Percentiles rank a stretch among this genome's conserved stretches.
phyloP scores from a whole-genome alignment of 2,888 invertebrate species.

The Morinoia aosen region DNA sequence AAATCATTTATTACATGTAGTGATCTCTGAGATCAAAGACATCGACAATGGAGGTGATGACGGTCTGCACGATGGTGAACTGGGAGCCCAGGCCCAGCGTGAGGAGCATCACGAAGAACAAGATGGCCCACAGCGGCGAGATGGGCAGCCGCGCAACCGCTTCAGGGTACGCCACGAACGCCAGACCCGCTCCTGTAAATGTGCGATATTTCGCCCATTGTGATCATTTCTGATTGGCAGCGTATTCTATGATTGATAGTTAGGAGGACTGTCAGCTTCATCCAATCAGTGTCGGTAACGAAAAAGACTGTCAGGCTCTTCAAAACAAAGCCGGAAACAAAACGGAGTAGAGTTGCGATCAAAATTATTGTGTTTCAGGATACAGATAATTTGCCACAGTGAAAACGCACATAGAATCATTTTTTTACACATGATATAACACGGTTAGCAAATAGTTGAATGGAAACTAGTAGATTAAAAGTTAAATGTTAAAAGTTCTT shows the following conservation, averaged over 20 bases:
- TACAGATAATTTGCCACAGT: too few species aligned
- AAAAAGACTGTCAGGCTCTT: too few species aligned
- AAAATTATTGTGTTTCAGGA: too few species aligned
- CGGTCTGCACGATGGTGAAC: slow-evolving; percentile 75
- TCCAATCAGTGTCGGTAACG: neutral
- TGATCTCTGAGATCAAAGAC: slow-evolving; percentile 72
- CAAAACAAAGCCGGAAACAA: too few species aligned
- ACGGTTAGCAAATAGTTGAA: too few species aligned
- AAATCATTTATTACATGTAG: slow-evolving; percentile 69
- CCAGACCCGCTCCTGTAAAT: slow-evolving; percentile 77
- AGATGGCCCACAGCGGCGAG: slow-evolving; percentile 85
- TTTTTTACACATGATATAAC: too few species aligned
- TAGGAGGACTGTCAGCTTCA: too few species aligned
- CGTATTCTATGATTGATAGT: neutral
- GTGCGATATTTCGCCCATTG: neutral
- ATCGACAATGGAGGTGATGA: slow-evolving; percentile 75
- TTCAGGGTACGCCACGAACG: slow-evolving; percentile 90
- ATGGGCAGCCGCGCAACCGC: slow-evolving; percentile 83
- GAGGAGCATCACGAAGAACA: slow-evolving; percentile 85
- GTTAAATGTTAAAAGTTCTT: too few species aligned
- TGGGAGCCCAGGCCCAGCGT: slow-evolving; percentile 82
- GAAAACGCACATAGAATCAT: too few species aligned
- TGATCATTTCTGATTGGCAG: neutral
- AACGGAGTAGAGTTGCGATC: too few species aligned
- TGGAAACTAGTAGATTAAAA: too few species aligned